Evolutionary conservation across 2,888 invertebrate species (phyloP).

Genomic region (Drosophila greeni): DNA sequence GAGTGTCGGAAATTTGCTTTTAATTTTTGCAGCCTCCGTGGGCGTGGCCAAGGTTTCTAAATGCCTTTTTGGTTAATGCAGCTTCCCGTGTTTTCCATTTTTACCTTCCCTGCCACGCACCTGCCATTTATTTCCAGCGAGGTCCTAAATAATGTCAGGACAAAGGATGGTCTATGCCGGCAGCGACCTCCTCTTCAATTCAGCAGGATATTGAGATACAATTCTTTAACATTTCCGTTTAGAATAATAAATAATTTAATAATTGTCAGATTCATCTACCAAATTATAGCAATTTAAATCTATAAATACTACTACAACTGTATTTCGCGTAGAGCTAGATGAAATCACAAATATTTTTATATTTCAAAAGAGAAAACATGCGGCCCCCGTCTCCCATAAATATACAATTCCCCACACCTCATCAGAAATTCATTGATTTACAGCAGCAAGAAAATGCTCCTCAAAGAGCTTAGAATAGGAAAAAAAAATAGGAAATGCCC

Average conservation of each 20-base stretch:
- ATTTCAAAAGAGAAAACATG: neutral
- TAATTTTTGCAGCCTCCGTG: slow-evolving; percentile 57
- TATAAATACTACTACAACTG: neutral
- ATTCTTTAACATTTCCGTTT: neutral
- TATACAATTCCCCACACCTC: neutral
- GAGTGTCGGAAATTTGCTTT: slow-evolving; percentile 67
- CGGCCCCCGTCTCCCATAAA: neutral
- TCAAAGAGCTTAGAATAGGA: slow-evolving; percentile 1
- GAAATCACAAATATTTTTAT: slow-evolving; percentile 2
- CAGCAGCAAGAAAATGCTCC: slow-evolving; percentile 6
- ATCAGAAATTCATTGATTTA: slow-evolving; percentile 24
- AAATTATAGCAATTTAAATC: neutral
- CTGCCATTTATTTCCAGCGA: slow-evolving; percentile 32
- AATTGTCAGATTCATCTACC: neutral
- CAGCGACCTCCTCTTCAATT: slow-evolving; percentile 2
- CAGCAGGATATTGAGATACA: slow-evolving; percentile 7
- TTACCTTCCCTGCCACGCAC: slow-evolving; percentile 23
- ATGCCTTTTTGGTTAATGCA: slow-evolving; percentile 60
- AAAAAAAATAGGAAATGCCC: slow-evolving; percentile 5
- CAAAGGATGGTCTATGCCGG: slow-evolving; percentile 28
- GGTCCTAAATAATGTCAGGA: slow-evolving; percentile 28
- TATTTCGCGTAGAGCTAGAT: neutral
- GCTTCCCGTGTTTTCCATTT: slow-evolving; percentile 28
- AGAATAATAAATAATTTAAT: neutral
- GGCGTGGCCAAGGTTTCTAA: slow-evolving; percentile 44